Percentiles rank a stretch among this genome's conserved stretches.
These are phyloP conservation scores for Rallus crepitans DNA, from an alignment of 2,797 vertebrate genomes.

Conservation along the genomic window DNA sequence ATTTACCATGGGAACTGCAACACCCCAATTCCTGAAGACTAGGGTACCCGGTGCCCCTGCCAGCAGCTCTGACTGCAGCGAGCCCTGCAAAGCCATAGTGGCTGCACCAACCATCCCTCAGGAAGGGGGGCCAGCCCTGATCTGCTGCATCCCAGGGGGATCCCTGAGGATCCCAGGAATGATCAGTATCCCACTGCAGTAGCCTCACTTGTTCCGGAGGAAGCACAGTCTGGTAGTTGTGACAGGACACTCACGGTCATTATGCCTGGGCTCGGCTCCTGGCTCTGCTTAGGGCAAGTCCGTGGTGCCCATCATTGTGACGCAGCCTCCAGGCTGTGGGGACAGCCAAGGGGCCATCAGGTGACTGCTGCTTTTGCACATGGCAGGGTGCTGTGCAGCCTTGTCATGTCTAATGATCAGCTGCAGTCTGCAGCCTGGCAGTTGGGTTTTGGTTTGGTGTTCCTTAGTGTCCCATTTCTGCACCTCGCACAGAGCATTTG, in stretches of 20 bases:
- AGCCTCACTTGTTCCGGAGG: background rate
- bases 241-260: background rate
- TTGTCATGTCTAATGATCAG: background rate
- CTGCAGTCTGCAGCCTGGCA: background rate
- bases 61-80: background rate
- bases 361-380: accelerated
- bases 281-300: background rate
- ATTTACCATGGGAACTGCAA: conserved; percentile 98
- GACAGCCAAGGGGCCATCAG: background rate
- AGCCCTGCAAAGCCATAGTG: background rate
- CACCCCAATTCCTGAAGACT: conserved; percentile 89
- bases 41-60: background rate
- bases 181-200: background rate
- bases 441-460: background rate
- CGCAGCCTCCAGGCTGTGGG: background rate
- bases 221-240: background rate
- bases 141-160: background rate
- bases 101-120: background rate
- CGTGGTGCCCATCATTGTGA: background rate
- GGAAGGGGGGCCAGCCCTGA: background rate
- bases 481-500: background rate
- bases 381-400: background rate
- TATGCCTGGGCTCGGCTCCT: background rate
- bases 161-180: background rate
- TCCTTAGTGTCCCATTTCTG: background rate